These are phyloP conservation scores for Champsocephalus esox DNA, from an alignment of 2,797 vertebrate species.

Conservation along the genomic window DNA sequence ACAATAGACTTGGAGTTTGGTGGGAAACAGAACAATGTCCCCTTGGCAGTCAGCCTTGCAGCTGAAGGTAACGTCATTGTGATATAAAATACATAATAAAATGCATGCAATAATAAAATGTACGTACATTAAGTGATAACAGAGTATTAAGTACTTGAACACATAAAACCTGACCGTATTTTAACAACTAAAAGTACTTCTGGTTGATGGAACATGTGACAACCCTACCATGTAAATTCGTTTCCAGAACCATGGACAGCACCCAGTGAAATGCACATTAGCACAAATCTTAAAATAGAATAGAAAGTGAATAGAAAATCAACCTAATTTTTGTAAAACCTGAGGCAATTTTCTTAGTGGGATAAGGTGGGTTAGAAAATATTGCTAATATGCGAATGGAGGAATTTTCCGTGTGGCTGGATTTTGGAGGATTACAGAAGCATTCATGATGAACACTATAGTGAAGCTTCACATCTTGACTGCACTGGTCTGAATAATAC, in stretches of 20 bases:
- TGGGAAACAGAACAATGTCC: too few relatives aligned
- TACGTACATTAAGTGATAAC: neutral
- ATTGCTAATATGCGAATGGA: constrained; percentile 25
- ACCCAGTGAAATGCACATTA: constrained; percentile 1
- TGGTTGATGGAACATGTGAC: too few relatives aligned
- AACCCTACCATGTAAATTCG: neutral
- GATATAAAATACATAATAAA: neutral
- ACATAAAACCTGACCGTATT: neutral
- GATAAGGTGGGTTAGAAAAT: constrained; percentile 16
- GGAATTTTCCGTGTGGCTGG: constrained; percentile 19
- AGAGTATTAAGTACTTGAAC: neutral
- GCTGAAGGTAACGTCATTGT: too few relatives aligned
- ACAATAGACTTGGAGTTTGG: too few relatives aligned
- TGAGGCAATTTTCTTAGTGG: neutral
- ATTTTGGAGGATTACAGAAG: constrained; percentile 24
- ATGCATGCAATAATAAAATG: neutral
- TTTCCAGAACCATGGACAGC: constrained; percentile 58
- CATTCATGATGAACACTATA: constrained; percentile 26
- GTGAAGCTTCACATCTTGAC: constrained; percentile 28
- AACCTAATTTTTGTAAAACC: neutral
- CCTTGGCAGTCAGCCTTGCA: too few relatives aligned
- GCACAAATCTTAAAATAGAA: neutral
- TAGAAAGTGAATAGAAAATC: constrained; percentile 14
- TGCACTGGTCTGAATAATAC: constrained; percentile 23
- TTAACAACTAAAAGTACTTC: too few relatives aligned